Conservation (phyloP, 1,140 invertebrate genomes). For the Hyles euphorbiae region DNA sequence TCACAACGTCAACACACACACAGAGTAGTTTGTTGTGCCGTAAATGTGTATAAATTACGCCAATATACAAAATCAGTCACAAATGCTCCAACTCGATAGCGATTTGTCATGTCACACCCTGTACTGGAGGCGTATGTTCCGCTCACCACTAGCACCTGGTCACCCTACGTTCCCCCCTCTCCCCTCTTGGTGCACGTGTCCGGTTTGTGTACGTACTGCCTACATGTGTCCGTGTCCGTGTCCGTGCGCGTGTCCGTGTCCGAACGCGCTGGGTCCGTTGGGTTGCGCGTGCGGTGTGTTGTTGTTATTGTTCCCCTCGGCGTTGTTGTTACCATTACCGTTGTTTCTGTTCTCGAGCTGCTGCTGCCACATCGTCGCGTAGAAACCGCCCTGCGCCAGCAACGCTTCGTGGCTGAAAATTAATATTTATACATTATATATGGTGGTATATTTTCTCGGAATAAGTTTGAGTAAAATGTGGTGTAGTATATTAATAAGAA, state of each 20-base stretch:
- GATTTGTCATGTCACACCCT: conserved; percentile 18
- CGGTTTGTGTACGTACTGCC: neutral
- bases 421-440: too few species aligned
- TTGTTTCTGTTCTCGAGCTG: conserved; percentile 82
- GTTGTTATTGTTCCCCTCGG: conserved; percentile 30
- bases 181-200: too few species aligned
- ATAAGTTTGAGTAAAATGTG: too few species aligned
- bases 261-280: conserved; percentile 30
- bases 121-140: conserved; percentile 9
- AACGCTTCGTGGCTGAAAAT: conserved; percentile 85
- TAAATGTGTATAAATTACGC: neutral
- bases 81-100: conserved; percentile 17
- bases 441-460: too few species aligned
- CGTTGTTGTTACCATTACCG: conserved; percentile 32
- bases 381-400: conserved; percentile 80
- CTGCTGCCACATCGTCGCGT: conserved; percentile 93
- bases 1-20: conserved; percentile 44
- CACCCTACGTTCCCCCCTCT: too few species aligned
- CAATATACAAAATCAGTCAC: conserved; percentile 12
- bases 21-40: conserved; percentile 7
- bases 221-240: conserved; percentile 40
- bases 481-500: too few species aligned
- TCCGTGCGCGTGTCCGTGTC: conserved; percentile 43
- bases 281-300: conserved; percentile 25
- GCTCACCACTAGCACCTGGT: conserved; percentile 17